A percentile compares a stretch with the other conserved stretches of the same genome.
Conservation (phyloP, 1,140 invertebrate species). For the Lepidurus apus region DNA sequence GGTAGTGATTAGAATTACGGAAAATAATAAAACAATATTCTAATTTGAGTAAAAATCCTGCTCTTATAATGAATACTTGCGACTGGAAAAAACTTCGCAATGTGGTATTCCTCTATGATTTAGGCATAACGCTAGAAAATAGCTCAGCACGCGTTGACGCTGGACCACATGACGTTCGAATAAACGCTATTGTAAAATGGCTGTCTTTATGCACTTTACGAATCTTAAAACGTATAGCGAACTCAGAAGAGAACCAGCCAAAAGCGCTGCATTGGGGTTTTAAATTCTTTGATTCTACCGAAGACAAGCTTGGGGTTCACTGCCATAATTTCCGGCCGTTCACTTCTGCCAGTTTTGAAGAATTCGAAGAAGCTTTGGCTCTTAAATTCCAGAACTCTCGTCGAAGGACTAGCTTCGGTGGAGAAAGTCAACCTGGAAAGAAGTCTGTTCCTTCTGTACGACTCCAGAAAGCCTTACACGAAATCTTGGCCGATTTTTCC, state of each 20-base stretch:
- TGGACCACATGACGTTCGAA: not conserved
- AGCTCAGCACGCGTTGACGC: not conserved
- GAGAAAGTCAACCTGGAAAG: not conserved
- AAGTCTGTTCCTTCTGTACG: not conserved
- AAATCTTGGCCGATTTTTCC: conserved; percentile 1
- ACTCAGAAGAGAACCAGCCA: not conserved
- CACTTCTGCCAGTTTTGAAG: not conserved
- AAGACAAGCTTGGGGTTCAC: not conserved
- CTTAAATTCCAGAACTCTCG: not conserved
- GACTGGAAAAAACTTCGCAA: not conserved
- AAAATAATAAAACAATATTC: not conserved
- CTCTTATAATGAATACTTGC: not conserved
- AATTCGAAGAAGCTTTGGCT: not conserved
- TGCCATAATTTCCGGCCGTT: not conserved
- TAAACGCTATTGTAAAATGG: not conserved
- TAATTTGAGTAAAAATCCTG: not conserved
- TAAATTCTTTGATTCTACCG: not conserved
- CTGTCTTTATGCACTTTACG: not conserved
- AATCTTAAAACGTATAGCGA: not conserved
- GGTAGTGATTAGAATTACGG: no score
- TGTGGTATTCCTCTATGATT: not conserved
- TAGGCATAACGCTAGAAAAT: not conserved
- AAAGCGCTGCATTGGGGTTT: not conserved
- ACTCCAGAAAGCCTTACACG: not conserved
- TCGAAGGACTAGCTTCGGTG: not conserved